Evolutionary conservation across 1,140 invertebrate genomes (phyloP), one percentile per base, ranked within the genome.

Genomic region (Lineus longissimus): DNA sequence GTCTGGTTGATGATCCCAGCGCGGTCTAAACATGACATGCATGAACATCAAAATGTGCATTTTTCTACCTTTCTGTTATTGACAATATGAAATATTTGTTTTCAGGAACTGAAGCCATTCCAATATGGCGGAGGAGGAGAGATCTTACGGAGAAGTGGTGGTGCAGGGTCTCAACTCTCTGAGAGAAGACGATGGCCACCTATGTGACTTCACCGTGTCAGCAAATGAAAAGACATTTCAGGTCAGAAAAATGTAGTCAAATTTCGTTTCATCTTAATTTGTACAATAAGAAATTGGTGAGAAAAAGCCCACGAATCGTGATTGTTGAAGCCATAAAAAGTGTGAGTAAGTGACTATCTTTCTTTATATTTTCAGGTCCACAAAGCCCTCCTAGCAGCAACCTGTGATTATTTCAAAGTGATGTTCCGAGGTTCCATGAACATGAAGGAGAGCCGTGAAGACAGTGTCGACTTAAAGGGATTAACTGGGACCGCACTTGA

Each of bases 381-480:
- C 62, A 78, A 77, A 65, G 73, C 71, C 19, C 63, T 79, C 40
- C 65, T 79, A 55, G 77, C 76, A 1, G 77, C 76, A 2, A 74
- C 76, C 22, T 77, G 76, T 61, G 77, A 79, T 61, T 81, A 79
- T 58, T 81, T 81, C 65, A 63, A 76, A 31, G 79, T 79, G 23
- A 81, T 81, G 79, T 76, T 79, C 67, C 70, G 73, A 33, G 76
- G 77, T 15, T 36, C 33, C 15, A 36, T 36, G 33, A 66, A 70
- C 58, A 78, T 77, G 75, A 73, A 75, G 13, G 79, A 81, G 61
- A 79, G 75, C 73, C 88, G 91, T 70, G 89, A 92, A 75, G 67
- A 78, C 27, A 66, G 65, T 30, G 88, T 95, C 22, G 88, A 92
- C 71, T 82, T 95, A 56, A 91, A 91, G 66, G 90, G 89, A 40